Evolutionary conservation across 1,140 invertebrate species (phyloP).

Genomic region (Dendrolimus punctatus): DNA sequence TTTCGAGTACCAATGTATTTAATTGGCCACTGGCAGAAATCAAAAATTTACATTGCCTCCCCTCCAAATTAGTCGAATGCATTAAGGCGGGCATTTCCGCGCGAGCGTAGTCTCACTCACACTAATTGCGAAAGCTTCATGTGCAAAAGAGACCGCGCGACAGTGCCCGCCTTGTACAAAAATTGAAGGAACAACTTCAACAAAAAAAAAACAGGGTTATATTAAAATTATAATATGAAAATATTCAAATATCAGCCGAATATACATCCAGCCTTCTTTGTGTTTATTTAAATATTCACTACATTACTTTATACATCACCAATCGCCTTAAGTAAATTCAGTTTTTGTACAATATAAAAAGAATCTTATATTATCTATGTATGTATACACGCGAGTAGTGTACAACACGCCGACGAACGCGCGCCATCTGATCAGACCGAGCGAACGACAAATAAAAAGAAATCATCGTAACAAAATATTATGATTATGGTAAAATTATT

Average conservation of each 20-base stretch:
- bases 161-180: constrained; percentile 53
- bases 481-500: constrained; percentile 68
- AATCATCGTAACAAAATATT: constrained; percentile 61
- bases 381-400: constrained; percentile 56
- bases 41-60: constrained; percentile 61
- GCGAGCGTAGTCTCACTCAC: constrained; percentile 9
- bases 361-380: constrained; percentile 65
- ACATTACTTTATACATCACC: constrained; percentile 71
- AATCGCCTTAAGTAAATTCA: constrained; percentile 71
- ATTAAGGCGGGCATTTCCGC: constrained; percentile 39
- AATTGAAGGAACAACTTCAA: constrained; percentile 63
- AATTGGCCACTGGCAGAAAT: constrained; percentile 70
- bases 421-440: constrained; percentile 54
- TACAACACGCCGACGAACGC: constrained; percentile 52
- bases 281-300: constrained; percentile 71
- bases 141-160: constrained; percentile 21
- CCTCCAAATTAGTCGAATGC: constrained; percentile 38
- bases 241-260: constrained; percentile 70
- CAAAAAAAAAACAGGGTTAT: constrained; percentile 71
- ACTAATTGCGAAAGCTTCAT: constrained; percentile 5
- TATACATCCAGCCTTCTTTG: constrained; percentile 61
- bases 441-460: constrained; percentile 56
- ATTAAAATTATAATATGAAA: constrained; percentile 73
- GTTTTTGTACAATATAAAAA: constrained; percentile 72
- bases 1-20: constrained; percentile 68